Base-by-base conservation (phyloP, 2,888 invertebrate species). In the Periphyllus acericola region DNA sequence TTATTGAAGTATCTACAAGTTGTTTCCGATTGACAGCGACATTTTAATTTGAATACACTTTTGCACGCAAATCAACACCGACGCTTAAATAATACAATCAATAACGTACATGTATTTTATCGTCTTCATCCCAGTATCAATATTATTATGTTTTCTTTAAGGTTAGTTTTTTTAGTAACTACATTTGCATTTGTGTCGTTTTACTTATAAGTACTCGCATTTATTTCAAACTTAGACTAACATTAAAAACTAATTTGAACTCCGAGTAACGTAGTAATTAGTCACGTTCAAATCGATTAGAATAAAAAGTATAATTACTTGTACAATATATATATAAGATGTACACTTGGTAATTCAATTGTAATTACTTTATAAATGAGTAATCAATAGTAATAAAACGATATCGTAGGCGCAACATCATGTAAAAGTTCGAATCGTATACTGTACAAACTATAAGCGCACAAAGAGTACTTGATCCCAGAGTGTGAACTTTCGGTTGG, bases 211-310 rank as follows among this genome's bases (percentile, higher is more conserved):
- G 34, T 4, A 55, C 36, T 55, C 21, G 5, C 29, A 34, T n/a
- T n/a, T n/a, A n/a, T n/a, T 34, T 34, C n/a, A 36, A 32, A 32
- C 46, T n/a, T 32, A 34, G 19, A 74, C 34, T n/a, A 34, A 55
- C 52, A 74, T 83, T 74, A 74, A 83, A 55, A 83, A n/a, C 34
- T n/a, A 55, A 14, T 83, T 72, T 34, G n/a, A 36, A 83, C 36
- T 36, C 19, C 21, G 29, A 68, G 32, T 19, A 25, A 72, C 55
- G 25, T 17, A 21, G 71, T 36, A n/a, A 74, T 83, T 55, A 83
- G 34, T n/a, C 4, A 83, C 55, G n/a, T 52, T 55, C 5, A 3
- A 83, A 36, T n/a, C 21, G 55, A 74, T 72, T n/a, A n/a, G 19
- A 55, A 29, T 68, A 68, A 36, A 55, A 32, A 55, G n/a, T 4